Percentiles rank a stretch among this genome's conserved stretches.
These are phyloP conservation scores for Macroglossus sobrinus DNA, from an alignment of 2,113 vertebrate genomes.

Conservation along the genomic window DNA sequence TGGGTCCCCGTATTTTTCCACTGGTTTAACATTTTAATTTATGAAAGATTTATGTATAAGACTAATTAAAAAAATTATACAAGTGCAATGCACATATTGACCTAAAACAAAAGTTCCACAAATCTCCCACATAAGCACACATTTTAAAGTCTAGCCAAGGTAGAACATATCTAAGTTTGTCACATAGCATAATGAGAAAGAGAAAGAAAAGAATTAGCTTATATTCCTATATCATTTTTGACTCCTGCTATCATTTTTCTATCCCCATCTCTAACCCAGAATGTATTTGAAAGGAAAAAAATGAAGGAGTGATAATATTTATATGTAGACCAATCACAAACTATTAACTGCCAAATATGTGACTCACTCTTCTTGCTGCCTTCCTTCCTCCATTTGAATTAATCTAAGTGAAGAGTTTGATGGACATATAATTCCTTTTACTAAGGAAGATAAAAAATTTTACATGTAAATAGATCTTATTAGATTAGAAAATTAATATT, in stretches of 20 bases:
- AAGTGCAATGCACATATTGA: background rate
- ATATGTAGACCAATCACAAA: background rate
- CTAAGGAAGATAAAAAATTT: background rate
- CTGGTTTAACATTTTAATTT: background rate
- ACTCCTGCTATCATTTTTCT: background rate
- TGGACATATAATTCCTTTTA: background rate
- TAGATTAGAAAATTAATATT: background rate
- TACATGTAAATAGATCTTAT: background rate
- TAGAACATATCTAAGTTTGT: background rate
- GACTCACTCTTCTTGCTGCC: background rate
- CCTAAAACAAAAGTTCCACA: slow-evolving; percentile 3
- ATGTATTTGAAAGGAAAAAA: background rate
- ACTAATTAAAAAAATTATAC: background rate
- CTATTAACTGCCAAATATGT: background rate
- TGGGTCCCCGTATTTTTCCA: background rate
- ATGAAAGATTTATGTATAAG: background rate
- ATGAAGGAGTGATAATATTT: background rate
- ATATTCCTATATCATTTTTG: background rate
- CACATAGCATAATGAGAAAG: background rate
- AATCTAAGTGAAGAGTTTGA: background rate
- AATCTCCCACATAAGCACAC: background rate
- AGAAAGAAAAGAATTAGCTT: background rate
- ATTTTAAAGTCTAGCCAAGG: background rate
- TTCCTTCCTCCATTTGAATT: background rate
- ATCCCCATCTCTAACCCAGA: background rate